Base-by-base conservation (phyloP, 1,140 invertebrate species). In the Atta colombica region DNA sequence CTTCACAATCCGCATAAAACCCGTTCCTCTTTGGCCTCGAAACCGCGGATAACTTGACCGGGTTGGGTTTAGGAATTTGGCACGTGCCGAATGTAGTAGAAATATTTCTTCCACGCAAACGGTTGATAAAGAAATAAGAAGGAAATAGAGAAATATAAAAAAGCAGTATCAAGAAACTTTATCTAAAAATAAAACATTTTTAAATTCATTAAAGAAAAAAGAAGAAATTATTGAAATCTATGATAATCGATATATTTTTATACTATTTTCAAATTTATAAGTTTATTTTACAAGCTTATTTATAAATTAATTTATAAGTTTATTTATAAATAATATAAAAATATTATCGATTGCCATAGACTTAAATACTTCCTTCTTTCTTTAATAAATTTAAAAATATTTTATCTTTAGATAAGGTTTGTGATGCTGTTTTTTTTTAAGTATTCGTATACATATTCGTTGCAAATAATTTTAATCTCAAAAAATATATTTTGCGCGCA, bases 21-120 rank as follows among this genome's bases (percentile, higher is more conserved):
- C 87, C 87, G 89, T 91, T 90, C 82, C 77, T 84, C 75, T 84
- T 77, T 91, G 89, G 85, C 89, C 89, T 91, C 89, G 55, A 90
- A 91, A 91, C 60, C 69, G 68, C 74, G 82, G 55, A 85, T 68
- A 66, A 61, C 31, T 66, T 63, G 86, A 75, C 65, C 77, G 60
- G 68, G 55, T 87, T 69, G 53, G 55, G n/a, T 53, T 69, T 69
- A 86, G 89, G 90, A 91, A 90, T 91, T 91, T 88, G 84, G 89
- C 90, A 87, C 89, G 80, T 72, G 72, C 60, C 18, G 35, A 45
- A 18, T 51, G 25, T 72, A 49, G 18, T 71, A 39, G 28, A 31
- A 75, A 65, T 5, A 28, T 8, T 75, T 51, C 28, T 35, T 49
- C 45, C 18, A 10, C 5, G 3, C 2, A 16, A 31, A 58, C 10